Percentiles rank a stretch among this genome's conserved stretches.
Evolutionary conservation across 2,888 invertebrate species (phyloP).

Genomic region (Isoperla grammatica): DNA sequence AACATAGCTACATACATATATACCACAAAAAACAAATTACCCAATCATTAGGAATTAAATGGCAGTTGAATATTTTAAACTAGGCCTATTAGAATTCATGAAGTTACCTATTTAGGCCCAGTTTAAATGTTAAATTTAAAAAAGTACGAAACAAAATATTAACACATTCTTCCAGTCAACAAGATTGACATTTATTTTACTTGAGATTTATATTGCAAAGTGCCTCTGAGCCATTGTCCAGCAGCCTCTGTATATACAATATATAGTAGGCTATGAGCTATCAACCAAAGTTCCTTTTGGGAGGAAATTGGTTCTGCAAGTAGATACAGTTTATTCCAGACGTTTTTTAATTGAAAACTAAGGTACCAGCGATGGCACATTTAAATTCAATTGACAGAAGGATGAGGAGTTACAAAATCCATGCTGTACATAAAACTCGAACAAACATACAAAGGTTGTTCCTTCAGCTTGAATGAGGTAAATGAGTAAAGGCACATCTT

Average conservation of each 20-base stretch:
- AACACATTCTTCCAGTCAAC: not conserved
- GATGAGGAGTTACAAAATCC: too few relatives aligned
- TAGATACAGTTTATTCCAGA: not conserved
- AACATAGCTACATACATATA: not conserved
- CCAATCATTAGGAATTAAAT: not conserved
- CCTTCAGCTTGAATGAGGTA: too few relatives aligned
- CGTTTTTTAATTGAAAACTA: too few relatives aligned
- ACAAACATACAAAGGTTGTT: too few relatives aligned
- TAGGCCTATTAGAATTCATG: not conserved
- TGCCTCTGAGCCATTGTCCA: not conserved
- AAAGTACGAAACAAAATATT: too few relatives aligned
- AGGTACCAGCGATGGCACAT: too few relatives aligned
- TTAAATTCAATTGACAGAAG: too few relatives aligned
- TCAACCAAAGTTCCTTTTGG: not conserved
- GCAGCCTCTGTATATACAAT: not conserved
- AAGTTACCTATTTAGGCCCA: not conserved
- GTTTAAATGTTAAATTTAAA: not conserved
- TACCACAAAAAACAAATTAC: not conserved
- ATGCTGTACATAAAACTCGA: too few relatives aligned
- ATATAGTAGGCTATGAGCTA: not conserved
- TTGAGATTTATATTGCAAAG: too few relatives aligned
- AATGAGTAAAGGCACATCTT: too few relatives aligned
- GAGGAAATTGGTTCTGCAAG: not conserved
- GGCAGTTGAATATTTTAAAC: not conserved
- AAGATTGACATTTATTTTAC: not conserved